These are phyloP conservation scores for Brienomyrus longianalis DNA, from an alignment of 2,113 vertebrate species.

Conservation along the genomic window DNA sequence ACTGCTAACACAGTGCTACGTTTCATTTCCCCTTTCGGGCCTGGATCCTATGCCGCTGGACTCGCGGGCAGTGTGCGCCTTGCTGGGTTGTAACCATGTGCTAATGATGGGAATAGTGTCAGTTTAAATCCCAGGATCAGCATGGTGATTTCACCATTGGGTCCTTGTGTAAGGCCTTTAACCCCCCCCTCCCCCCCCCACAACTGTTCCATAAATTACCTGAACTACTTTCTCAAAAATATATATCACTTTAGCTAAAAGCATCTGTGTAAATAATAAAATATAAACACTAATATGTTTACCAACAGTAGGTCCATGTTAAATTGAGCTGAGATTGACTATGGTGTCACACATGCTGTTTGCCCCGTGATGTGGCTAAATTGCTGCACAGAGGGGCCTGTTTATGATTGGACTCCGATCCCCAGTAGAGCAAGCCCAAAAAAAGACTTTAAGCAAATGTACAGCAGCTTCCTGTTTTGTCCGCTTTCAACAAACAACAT, in stretches of 20 bases:
- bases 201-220: not conserved
- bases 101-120: not conserved
- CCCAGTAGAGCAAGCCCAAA: not conserved
- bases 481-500: not conserved
- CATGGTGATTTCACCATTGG: not conserved
- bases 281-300: not conserved
- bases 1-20: not conserved
- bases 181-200: not conserved
- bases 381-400: not conserved
- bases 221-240: not conserved
- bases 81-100: not conserved
- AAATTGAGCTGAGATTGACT: not conserved
- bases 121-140: not conserved
- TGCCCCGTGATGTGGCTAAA: not conserved
- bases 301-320: not conserved
- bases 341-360: not conserved
- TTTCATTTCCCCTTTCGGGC: not conserved
- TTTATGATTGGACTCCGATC: not conserved
- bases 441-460: constrained; percentile 18
- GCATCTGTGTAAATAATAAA: not conserved
- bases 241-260: not conserved
- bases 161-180: not conserved
- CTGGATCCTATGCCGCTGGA: not conserved
- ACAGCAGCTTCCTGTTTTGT: constrained; percentile 18
- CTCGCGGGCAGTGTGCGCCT: not conserved